These are phyloP conservation scores for Homarus americanus DNA, from an alignment of 1,140 invertebrate species.

Conservation along the genomic window DNA sequence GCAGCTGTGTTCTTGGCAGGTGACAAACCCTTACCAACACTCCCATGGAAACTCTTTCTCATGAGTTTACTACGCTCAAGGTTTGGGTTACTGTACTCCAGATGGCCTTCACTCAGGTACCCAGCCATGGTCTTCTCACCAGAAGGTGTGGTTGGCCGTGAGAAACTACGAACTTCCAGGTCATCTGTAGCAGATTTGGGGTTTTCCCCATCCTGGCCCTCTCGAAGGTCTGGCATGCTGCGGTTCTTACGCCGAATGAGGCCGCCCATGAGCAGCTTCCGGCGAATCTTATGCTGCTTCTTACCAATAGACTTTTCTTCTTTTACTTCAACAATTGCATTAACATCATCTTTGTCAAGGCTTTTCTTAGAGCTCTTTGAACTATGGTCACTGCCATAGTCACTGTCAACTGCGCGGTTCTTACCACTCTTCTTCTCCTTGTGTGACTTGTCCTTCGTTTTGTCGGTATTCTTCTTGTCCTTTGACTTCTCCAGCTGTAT, in stretches of 20 bases:
- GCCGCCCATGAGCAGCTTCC: constrained; percentile 93
- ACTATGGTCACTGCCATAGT: constrained; percentile 69
- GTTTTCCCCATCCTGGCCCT: constrained; percentile 81
- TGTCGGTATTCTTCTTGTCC: constrained; percentile 83
- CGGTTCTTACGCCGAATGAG: constrained; percentile 92
- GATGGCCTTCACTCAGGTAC: constrained; percentile 91
- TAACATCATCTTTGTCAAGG: constrained; percentile 80
- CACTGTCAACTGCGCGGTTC: constrained; percentile 70
- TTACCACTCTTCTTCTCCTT: constrained; percentile 69
- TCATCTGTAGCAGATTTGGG: constrained; percentile 76
- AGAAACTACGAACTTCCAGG: constrained; percentile 73
- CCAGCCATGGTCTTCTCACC: constrained; percentile 84
- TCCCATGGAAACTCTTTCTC: constrained; percentile 93
- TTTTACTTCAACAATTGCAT: constrained; percentile 72
- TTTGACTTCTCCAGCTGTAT: constrained; percentile 80
- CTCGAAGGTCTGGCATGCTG: constrained; percentile 93
- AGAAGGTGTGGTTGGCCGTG: constrained; percentile 70
- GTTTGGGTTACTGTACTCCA: constrained; percentile 91
- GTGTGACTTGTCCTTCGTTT: constrained; percentile 66
- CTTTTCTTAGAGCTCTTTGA: constrained; percentile 79
- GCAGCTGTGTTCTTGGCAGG: constrained; percentile 79
- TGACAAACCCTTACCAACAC: constrained; percentile 87
- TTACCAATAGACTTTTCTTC: constrained; percentile 81
- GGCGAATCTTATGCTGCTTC: constrained; percentile 93
- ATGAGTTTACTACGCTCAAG: constrained; percentile 91